phyloP scores from a whole-genome alignment of 2,113 vertebrate genomes.

The Murina feae region DNA sequence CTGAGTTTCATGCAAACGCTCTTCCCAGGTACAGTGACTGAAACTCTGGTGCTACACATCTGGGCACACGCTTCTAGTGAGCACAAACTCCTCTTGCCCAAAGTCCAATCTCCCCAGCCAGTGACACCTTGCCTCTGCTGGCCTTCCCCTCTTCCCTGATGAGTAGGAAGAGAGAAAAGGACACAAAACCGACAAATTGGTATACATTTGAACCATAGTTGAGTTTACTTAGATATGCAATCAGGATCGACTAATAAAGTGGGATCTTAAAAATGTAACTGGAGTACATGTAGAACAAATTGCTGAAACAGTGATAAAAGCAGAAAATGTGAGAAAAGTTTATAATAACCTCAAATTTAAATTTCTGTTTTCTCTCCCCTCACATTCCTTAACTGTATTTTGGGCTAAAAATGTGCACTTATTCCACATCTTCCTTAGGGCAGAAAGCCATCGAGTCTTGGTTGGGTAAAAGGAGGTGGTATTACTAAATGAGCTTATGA shows the following conservation, averaged over 20 bases:
- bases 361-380: neutral
- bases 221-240: neutral
- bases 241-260: neutral
- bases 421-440: neutral
- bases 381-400: neutral
- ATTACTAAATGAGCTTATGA: neutral
- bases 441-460: neutral
- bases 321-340: neutral
- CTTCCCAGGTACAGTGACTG: neutral
- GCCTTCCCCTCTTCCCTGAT: neutral
- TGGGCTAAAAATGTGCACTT: neutral
- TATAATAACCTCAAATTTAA: neutral
- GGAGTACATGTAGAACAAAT: neutral
- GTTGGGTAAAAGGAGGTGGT: neutral
- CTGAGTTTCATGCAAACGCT: neutral
- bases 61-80: neutral
- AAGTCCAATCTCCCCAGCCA: neutral
- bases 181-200: neutral
- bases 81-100: neutral
- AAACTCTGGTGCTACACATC: neutral
- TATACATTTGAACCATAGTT: neutral
- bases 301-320: neutral
- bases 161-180: neutral
- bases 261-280: neutral
- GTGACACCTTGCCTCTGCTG: too few species aligned